Evolutionary conservation across 2,888 invertebrate genomes (phyloP).

Genomic region (Gryllus longicercus): DNA sequence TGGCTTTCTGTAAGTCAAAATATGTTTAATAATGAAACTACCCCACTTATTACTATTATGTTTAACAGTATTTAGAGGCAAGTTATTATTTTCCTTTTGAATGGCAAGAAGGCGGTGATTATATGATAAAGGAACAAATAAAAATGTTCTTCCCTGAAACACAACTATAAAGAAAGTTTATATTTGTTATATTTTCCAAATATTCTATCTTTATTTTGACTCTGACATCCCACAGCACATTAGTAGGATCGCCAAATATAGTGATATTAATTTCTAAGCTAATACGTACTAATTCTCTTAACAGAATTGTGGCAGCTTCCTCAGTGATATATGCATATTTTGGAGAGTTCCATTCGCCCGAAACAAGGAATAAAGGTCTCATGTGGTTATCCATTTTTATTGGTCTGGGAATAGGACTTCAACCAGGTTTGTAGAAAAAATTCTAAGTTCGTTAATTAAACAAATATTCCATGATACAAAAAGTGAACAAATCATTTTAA

Average conservation of each 20-base stretch:
- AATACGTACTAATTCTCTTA: conserved; percentile 25
- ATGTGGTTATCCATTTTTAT: conserved; percentile 46
- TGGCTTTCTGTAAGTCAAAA: conserved; percentile 36
- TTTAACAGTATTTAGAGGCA: not conserved
- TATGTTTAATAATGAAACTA: too few species aligned
- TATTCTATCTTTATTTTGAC: not conserved
- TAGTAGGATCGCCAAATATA: not conserved
- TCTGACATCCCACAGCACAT: not conserved
- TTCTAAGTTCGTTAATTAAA: not conserved
- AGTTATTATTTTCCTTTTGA: not conserved
- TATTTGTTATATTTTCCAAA: not conserved
- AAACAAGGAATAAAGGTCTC: conserved; percentile 51
- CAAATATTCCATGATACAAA: too few species aligned
- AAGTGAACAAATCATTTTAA: too few species aligned
- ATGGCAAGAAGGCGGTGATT: too few species aligned
- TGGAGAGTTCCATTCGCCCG: conserved; percentile 56
- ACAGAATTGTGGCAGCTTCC: conserved; percentile 46
- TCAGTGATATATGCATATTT: conserved; percentile 59
- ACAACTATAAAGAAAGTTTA: too few species aligned
- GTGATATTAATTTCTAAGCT: not conserved
- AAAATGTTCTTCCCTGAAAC: too few species aligned
- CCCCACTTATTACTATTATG: conserved; percentile 30
- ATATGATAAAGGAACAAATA: too few species aligned
- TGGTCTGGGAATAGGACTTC: conserved; percentile 48
- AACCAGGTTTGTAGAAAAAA: conserved; percentile 41